Evolutionary conservation across 2,888 invertebrate genomes (phyloP), one percentile per base, ranked within the genome.

Genomic region (Arrhopalites spinosus): DNA sequence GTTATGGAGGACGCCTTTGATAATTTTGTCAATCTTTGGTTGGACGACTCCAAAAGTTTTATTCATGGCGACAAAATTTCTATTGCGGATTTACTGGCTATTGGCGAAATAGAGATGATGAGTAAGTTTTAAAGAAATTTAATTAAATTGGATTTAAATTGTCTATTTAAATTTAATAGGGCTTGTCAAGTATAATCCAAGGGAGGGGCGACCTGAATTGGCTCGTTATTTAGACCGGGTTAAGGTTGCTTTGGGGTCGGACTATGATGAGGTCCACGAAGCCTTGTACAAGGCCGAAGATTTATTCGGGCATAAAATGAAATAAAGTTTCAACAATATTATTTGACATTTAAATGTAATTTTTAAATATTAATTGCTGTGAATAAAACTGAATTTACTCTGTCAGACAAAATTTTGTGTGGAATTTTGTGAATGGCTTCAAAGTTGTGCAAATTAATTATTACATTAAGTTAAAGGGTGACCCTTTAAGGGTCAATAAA

Each of bases 1-100:
- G 20, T 15, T 1, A 68, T 59, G 56, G 70, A 61, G 27, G 36
- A 69, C 11, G 43, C 66, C 61, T 43, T 75, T 11, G 50, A 61
- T 63, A 20, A 56, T 8, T 13, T 75, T 5, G 69, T 69, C 27
- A 75, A 75, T 17, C 8, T 69, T 15, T 75, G 68, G 59, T 50
- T 75, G 45, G 50, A n/a, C 1, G 25, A 30, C 1, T 11, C 36
- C 36, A 20, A 29, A 1, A 69, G 69, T 5, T 75, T 75, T 29
- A 47, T 75, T 59, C 23, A 23, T 30, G 74, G 74, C 1, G 50
- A 69, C 29, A n/a, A 29, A 5, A 68, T 69, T 36, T 43, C 69
- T 15, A 25, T 75, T 27, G 70, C 74, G 15, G 74, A 75, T 47
- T 63, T 66, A 11, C 11, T 75, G 27, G 74, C 74, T 27, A 63